Percentiles rank a stretch among this genome's conserved stretches.
These are phyloP conservation scores for Oopsacas minuta DNA, from an alignment of 37 sponge, comb jelly and placozoan species.

Conservation along the genomic window DNA sequence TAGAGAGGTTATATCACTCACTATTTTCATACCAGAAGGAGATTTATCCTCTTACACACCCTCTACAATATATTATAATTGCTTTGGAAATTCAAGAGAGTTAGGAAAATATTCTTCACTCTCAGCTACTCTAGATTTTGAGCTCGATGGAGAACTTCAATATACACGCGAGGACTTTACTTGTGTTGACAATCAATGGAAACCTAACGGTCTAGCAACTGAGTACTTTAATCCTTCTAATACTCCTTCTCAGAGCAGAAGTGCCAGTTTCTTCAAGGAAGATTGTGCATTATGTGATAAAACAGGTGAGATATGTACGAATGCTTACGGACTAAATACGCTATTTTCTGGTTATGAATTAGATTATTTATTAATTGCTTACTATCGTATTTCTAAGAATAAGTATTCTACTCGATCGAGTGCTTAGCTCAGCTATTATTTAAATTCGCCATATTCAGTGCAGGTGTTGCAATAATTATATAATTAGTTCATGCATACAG, in stretches of 20 bases:
- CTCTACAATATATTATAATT: background rate
- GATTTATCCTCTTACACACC: background rate
- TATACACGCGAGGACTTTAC: background rate
- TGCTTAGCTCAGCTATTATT: no score
- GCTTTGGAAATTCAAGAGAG: background rate
- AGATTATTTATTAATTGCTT: no score
- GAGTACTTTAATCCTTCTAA: background rate
- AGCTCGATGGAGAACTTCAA: background rate
- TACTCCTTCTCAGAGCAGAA: background rate
- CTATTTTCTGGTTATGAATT: no score
- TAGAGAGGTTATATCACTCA: background rate
- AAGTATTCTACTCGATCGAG: no score
- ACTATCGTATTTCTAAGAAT: no score
- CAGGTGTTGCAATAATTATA: no score
- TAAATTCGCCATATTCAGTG: no score
- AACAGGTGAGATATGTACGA: background rate
- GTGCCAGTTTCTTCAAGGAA: background rate
- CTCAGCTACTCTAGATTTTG: background rate
- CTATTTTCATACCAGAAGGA: background rate
- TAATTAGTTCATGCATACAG: no score
- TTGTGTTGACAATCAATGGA: background rate
- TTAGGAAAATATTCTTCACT: background rate
- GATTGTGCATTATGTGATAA: background rate
- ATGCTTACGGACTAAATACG: no score
- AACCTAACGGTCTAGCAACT: background rate